Evolutionary conservation across 2,113 vertebrate genomes (phyloP).

Genomic region (Spea multiplicata): DNA sequence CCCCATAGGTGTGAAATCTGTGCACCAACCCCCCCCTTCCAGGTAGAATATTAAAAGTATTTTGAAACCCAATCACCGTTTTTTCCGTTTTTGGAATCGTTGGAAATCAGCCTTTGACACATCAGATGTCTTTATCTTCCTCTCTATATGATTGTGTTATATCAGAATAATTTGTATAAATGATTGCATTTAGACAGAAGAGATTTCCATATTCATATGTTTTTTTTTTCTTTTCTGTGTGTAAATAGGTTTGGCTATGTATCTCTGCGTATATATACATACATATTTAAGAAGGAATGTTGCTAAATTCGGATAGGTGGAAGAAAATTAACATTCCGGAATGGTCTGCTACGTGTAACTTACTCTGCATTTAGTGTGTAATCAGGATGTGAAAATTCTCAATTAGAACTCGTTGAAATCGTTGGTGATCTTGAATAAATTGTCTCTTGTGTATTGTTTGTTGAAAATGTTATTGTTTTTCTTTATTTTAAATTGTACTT

Average conservation of each 20-base stretch:
- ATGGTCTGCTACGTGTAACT: neutral
- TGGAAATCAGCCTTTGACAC: no score
- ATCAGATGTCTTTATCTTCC: no score
- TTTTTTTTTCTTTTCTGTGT: slow-evolving; percentile 7
- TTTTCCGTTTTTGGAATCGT: no score
- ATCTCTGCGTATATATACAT: neutral
- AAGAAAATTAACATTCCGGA: neutral
- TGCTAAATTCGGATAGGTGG: neutral
- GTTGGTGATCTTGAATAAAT: neutral
- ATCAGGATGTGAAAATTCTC: neutral
- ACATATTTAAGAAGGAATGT: slow-evolving; percentile 14
- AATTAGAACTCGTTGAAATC: neutral
- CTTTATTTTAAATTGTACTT: no score
- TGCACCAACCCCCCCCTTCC: no score
- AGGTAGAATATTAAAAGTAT: no score
- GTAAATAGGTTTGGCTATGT: neutral
- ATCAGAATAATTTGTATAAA: neutral
- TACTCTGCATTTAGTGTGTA: neutral
- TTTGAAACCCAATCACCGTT: no score
- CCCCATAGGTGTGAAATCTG: no score
- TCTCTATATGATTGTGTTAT: no score
- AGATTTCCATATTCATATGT: slow-evolving; percentile 14
- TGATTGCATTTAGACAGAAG: neutral
- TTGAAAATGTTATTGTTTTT: no score
- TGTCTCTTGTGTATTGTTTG: neutral